phyloP scores from a whole-genome alignment of 2,888 invertebrate genomes.

The Thymelicus sylvestris region DNA sequence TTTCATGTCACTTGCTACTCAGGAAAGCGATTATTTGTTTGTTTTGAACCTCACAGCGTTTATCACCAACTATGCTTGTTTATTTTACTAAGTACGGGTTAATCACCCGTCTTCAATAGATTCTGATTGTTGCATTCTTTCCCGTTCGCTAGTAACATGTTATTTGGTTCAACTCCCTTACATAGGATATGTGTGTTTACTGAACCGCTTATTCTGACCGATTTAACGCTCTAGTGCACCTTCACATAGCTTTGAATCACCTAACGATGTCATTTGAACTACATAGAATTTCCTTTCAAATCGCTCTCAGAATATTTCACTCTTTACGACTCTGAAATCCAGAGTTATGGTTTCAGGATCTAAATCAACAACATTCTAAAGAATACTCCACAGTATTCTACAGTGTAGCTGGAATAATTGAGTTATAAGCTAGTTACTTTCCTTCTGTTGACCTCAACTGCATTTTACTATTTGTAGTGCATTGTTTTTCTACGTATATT shows the following conservation, averaged over 20 bases:
- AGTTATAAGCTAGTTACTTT: not conserved
- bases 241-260: conserved; percentile 32
- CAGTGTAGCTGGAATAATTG: not conserved
- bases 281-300: conserved; percentile 23
- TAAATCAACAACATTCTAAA: not conserved
- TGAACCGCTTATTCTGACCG: conserved; percentile 34
- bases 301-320: conserved; percentile 5
- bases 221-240: conserved; percentile 33
- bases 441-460: no score
- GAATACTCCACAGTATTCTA: no score
- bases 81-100: no score
- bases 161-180: conserved; percentile 27
- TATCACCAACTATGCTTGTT: no score
- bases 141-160: conserved; percentile 18
- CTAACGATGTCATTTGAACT: conserved; percentile 33
- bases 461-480: no score
- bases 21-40: no score
- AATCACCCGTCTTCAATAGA: not conserved
- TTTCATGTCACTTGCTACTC: no score
- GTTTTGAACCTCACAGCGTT: no score
- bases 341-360: not conserved
- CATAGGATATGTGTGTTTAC: conserved; percentile 32
- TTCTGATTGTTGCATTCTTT: conserved; percentile 10
- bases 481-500: no score
- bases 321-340: not conserved